phyloP scores from a whole-genome alignment of 2,888 invertebrate genomes.

The Anticlea derivata region DNA sequence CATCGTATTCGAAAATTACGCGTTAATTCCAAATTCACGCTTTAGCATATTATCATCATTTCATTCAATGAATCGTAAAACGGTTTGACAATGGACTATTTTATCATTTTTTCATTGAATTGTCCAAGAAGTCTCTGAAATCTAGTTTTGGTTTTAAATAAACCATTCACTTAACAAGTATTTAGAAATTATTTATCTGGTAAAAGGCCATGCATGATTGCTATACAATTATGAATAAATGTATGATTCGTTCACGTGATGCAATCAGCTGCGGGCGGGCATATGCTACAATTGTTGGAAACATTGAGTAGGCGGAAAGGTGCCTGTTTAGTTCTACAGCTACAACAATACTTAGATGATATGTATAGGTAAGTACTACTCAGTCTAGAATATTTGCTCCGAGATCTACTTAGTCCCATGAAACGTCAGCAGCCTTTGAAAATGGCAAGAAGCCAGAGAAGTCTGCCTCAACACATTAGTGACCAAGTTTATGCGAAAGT shows the following conservation, averaged over 20 bases:
- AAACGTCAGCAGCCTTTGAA: not conserved
- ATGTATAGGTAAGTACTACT: too few species aligned
- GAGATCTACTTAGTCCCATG: not conserved
- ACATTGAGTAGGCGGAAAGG: too few species aligned
- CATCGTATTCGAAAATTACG: too few species aligned
- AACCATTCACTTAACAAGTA: not conserved
- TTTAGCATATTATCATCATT: too few species aligned
- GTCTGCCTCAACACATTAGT: not conserved
- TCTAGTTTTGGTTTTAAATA: not conserved
- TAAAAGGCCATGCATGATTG: not conserved
- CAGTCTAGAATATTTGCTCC: too few species aligned
- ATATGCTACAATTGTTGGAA: too few species aligned
- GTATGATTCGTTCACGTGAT: too few species aligned
- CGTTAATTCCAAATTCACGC: too few species aligned
- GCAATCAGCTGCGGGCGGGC: too few species aligned
- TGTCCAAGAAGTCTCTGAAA: not conserved
- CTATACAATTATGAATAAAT: too few species aligned
- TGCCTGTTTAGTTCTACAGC: too few species aligned
- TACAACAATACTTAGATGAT: too few species aligned
- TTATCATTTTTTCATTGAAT: not conserved
- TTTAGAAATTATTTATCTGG: not conserved
- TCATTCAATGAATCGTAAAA: not conserved
- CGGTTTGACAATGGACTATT: not conserved
- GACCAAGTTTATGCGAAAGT: not conserved
- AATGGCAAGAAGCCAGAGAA: not conserved